Evolutionary conservation across 1,140 invertebrate genomes (phyloP).

Genomic region (Calephelis virginiensis): DNA sequence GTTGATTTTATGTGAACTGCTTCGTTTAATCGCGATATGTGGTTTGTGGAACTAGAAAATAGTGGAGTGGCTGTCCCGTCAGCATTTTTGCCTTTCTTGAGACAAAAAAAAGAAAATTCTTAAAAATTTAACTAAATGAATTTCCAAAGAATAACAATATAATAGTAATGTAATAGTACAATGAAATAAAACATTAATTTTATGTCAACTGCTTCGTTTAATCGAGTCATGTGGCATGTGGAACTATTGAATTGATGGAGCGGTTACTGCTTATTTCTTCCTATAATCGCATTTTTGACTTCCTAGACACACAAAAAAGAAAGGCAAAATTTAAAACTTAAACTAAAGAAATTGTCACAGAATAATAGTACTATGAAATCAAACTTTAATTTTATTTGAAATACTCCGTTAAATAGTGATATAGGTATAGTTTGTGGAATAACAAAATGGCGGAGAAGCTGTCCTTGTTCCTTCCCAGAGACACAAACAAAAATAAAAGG

Average conservation of each 20-base stretch:
- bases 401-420: not conserved
- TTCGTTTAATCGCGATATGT: conserved; percentile 10
- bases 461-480: no score
- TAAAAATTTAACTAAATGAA: not conserved
- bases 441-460: no score
- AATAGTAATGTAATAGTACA: not conserved
- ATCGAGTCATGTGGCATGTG: not conserved
- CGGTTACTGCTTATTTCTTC: no score
- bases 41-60: conserved; percentile 13
- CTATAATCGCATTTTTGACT: no score
- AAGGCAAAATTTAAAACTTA: no score
- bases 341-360: not conserved
- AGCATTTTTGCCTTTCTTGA: no score
- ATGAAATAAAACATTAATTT: conserved; percentile 5
- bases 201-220: not conserved
- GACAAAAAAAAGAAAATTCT: no score
- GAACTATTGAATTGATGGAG: not conserved
- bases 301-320: no score
- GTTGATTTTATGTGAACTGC: conserved; percentile 8
- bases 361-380: not conserved
- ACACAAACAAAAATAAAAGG: no score
- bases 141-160: not conserved
- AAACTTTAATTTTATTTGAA: conserved; percentile 14
- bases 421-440: no score
- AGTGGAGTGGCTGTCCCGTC: not conserved